Evolutionary conservation across 2,888 invertebrate species (phyloP), one percentile per base, ranked within the genome.

Genomic region (Limnephilus marmoratus): DNA sequence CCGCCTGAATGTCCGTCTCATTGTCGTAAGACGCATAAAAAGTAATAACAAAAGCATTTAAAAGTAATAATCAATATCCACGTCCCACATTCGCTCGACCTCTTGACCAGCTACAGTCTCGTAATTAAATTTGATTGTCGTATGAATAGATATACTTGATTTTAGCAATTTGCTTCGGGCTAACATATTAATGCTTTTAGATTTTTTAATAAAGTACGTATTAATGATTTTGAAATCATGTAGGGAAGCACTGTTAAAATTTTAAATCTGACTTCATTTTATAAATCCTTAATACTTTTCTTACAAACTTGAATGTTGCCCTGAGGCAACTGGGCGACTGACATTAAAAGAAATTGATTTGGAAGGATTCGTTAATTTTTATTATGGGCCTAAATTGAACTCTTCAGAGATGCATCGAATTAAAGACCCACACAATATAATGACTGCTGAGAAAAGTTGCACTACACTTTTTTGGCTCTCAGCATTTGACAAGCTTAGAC

Each of bases 1-100:
- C 80, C 49, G n/a, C 31, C 87, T 85, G 49, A 53, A 85, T 81
- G 90, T 86, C 90, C 92, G 90, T 92, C 90, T 92, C 90, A 92
- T 90, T 92, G 92, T 92, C 92, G 86, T 49, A 81, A 34, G 53
- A 49, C 81, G 31, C 31, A 82, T 34, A 82, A 82, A 82, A 82
- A 82, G 82, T 34, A 31, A 68, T 82, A 31, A 82, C 82, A 82
- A 82, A 82, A 82, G 68, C 24, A 68, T 68, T 68, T 68, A 68
- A 68, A 68, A 68, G 68, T 68, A 68, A 68, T 68, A 68, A 85
- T 53, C 24, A 85, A 90, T 81, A 31, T 9, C 31, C 53, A 29
- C 68, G 85, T 82, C 53, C 85, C 37, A 90, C 68, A 81, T 91
- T 82, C 34, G 82, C 24, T 53, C 89, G 90, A 91, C 91, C 91